Conservation (phyloP, 1,140 invertebrate genomes). For the Dendrolimus punctatus region DNA sequence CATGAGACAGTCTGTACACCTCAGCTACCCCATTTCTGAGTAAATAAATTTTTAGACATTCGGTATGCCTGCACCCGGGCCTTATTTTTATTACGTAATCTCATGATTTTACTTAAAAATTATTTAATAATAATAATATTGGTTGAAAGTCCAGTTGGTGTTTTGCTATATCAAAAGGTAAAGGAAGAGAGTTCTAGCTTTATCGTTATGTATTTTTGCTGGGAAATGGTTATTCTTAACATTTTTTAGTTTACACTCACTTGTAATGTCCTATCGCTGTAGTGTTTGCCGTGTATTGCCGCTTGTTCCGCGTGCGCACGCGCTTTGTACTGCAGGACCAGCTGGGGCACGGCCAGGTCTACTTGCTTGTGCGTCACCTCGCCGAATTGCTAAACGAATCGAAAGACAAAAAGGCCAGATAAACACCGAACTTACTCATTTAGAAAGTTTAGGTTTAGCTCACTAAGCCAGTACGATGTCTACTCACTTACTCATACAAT, state of each 20-base stretch:
- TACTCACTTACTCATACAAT: no score
- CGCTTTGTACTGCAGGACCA: constrained; percentile 39
- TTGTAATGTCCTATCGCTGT: constrained; percentile 53
- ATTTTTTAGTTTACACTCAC: constrained; percentile 21
- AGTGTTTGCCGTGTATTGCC: constrained; percentile 29
- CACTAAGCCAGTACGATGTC: no score
- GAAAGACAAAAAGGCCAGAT: constrained; percentile 8
- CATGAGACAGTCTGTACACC: no score
- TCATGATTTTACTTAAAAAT: not conserved
- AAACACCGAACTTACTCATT: not conserved
- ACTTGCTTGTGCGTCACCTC: constrained; percentile 46
- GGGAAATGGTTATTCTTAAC: not conserved
- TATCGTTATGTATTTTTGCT: not conserved
- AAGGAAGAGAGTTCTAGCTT: not conserved
- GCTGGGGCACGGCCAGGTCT: constrained; percentile 52
- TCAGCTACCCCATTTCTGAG: no score
- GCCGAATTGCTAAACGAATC: constrained; percentile 49
- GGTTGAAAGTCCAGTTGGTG: not conserved
- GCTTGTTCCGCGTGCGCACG: constrained; percentile 46
- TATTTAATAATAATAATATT: not conserved
- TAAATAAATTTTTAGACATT: no score
- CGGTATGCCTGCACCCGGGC: no score
- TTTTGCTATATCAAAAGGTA: no score
- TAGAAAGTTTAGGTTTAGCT: no score
- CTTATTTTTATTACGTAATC: not conserved